A percentile compares a stretch with the other conserved stretches of the same genome.
Conservation (phyloP, 2,797 vertebrate genomes). For the Toxotes lorentzi region DNA sequence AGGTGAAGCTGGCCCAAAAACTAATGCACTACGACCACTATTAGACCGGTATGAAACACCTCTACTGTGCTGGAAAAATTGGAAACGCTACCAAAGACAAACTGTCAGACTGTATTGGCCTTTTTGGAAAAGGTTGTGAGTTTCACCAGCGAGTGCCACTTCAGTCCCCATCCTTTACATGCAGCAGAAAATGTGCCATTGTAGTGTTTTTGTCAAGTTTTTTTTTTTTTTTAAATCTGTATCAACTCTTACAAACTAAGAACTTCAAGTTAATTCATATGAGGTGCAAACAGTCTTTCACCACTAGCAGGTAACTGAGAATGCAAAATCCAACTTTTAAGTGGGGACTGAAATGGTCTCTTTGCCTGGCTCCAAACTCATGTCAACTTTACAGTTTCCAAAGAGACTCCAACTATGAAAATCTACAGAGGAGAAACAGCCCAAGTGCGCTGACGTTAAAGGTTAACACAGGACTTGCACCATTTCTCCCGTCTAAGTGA, state of each 20-base stretch:
- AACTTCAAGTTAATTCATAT: slow-evolving; percentile 55
- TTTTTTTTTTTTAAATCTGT: not conserved
- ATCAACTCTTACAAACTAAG: slow-evolving; percentile 43
- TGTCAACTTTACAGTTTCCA: slow-evolving; percentile 74
- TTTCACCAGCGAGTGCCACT: slow-evolving; percentile 69
- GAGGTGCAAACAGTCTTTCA: slow-evolving; percentile 51
- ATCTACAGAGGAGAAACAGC: slow-evolving; percentile 81
- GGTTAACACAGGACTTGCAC: slow-evolving; percentile 58
- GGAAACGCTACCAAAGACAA: slow-evolving; percentile 88
- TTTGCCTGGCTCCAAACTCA: slow-evolving; percentile 72
- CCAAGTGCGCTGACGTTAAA: slow-evolving; percentile 61
- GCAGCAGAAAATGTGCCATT: slow-evolving; percentile 65
- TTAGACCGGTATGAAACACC: slow-evolving; percentile 87
- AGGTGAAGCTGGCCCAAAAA: slow-evolving; percentile 84
- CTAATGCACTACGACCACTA: slow-evolving; percentile 90
- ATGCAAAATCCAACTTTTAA: slow-evolving; percentile 40
- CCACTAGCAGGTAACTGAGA: slow-evolving; percentile 42
- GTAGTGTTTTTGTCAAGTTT: slow-evolving; percentile 46
- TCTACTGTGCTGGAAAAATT: slow-evolving; percentile 88
- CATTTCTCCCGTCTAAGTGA: slow-evolving; percentile 80
- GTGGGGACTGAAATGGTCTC: slow-evolving; percentile 75
- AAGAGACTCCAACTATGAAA: slow-evolving; percentile 83
- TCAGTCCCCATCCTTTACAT: slow-evolving; percentile 73
- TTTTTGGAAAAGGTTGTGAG: slow-evolving; percentile 78
- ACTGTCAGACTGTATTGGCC: slow-evolving; percentile 83